Base-by-base conservation (phyloP, 2,888 invertebrate species). In the Nomada fucata region DNA sequence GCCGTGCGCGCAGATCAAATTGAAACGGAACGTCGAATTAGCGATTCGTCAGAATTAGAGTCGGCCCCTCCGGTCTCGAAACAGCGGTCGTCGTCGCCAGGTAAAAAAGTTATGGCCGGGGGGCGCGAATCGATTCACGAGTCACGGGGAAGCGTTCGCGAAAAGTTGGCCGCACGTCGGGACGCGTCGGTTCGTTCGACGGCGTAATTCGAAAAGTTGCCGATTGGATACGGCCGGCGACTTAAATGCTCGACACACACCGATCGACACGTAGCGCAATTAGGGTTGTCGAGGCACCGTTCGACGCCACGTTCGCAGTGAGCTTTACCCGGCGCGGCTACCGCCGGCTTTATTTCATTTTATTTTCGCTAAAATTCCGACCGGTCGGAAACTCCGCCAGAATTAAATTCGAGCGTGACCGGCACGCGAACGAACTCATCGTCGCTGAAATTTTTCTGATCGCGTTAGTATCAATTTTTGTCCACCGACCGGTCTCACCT, bases 371-470 rank as follows among this genome's bases (percentile, higher is more conserved):
- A 82, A 83, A 83, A 83, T 83, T 82, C 55, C 68, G n/a, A 20
- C 70, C 71, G 52, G 65, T 63, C 73, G 61, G 83, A 83, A 82
- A 83, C 78, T 63, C 70, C 55, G 83, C 73, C 77, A 72, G 83
- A 83, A 83, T 83, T 74, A 83, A 83, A 83, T 78, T 83, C 82
- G 74, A 71, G 52, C 83, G 83, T 83, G 83, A 83, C 78, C 72
- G 60, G 83, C 76, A 77, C 67, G 67, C 73, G 77, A 83, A 82
- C 74, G 59, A 82, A 83, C 82, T 68, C 77, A 67, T 74, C 73
- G 42, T 36, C 53, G 52, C 23, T n/a, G 70, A 76, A 79, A 72
- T 82, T 76, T 76, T 36, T 59, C 69, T 82, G 72, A 83, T 82
- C 74, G 59, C 9, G 74, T 82, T 82, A 68, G 78, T 74, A 82